These are phyloP conservation scores for Paracentrotus lividus DNA, from an alignment of 53 echinoderm and acorn worm species.

Conservation along the genomic window DNA sequence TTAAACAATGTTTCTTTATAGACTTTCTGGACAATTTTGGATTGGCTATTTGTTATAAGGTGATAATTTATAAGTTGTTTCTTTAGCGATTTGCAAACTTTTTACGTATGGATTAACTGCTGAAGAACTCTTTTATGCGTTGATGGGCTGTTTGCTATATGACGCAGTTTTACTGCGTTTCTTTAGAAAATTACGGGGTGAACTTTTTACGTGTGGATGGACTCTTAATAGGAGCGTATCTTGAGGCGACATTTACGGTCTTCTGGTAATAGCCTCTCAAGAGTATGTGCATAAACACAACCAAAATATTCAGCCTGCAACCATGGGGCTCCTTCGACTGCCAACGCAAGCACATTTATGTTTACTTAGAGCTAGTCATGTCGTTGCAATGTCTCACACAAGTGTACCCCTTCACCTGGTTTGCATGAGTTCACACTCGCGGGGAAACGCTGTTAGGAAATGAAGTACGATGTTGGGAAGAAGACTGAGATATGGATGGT, in stretches of 20 bases:
- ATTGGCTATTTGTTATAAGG: too few species aligned
- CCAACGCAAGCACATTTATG: background rate
- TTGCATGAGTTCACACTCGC: background rate
- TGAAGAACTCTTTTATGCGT: too few species aligned
- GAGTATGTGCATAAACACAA: constrained; percentile 47
- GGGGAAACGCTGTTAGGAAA: background rate
- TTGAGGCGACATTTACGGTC: background rate
- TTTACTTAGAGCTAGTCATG: constrained; percentile 27
- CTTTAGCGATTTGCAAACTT: too few species aligned
- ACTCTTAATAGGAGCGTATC: background rate
- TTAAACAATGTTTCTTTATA: too few species aligned
- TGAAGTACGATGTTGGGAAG: background rate
- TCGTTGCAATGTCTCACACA: background rate
- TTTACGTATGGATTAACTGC: too few species aligned
- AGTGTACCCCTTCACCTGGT: constrained; percentile 9
- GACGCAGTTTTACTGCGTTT: too few species aligned
- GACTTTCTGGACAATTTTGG: too few species aligned
- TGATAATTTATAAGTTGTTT: too few species aligned
- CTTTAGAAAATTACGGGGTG: too few species aligned
- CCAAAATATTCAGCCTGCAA: constrained; percentile 21
- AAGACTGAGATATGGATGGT: background rate
- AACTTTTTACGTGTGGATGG: too few species aligned
- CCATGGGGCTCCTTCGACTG: constrained; percentile 47
- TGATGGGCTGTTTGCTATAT: too few species aligned
- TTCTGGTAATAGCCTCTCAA: constrained; percentile 31